These are phyloP conservation scores for Euura saliciscinereae DNA, from an alignment of 1,140 invertebrate genomes.

Conservation along the genomic window DNA sequence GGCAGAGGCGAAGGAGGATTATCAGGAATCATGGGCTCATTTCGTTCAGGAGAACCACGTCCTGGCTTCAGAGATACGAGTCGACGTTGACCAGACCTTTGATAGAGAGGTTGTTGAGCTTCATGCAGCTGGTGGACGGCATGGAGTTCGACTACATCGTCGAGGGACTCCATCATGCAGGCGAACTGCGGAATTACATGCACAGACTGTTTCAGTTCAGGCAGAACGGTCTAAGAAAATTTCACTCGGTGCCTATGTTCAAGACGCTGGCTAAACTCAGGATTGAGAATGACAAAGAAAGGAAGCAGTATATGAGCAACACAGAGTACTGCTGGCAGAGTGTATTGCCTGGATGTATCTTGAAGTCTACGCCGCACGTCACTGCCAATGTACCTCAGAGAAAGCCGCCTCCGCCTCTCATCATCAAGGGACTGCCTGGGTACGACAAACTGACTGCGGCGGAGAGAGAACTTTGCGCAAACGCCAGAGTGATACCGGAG, in stretches of 20 bases:
- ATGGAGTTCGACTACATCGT: conserved; percentile 79
- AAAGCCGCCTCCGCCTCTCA: conserved; percentile 69
- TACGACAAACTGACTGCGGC: conserved; percentile 75
- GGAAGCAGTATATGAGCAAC: conserved; percentile 61
- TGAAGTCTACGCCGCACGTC: conserved; percentile 19
- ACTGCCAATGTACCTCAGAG: conserved; percentile 32
- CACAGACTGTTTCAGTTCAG: conserved; percentile 70
- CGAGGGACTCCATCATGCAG: conserved; percentile 74
- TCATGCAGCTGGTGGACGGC: conserved; percentile 77
- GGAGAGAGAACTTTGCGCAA: conserved; percentile 80
- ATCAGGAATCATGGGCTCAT: conserved; percentile 83
- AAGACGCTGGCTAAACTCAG: conserved; percentile 63
- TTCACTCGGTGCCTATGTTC: conserved; percentile 72
- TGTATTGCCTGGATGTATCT: conserved; percentile 29
- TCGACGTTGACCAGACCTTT: conserved; percentile 64
- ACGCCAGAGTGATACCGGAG: conserved; percentile 73
- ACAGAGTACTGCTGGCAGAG: conserved; percentile 52
- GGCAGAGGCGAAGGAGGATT: conserved; percentile 72
- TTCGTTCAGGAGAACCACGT: conserved; percentile 67
- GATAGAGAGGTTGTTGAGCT: conserved; percentile 70
- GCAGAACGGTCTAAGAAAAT: conserved; percentile 71
- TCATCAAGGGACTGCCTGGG: conserved; percentile 78
- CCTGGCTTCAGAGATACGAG: conserved; percentile 71
- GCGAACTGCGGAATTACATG: conserved; percentile 71
- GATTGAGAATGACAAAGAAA: conserved; percentile 64